phyloP scores from a whole-genome alignment of 2,888 invertebrate species.

The Kuschelorhynchus macadamiae region DNA sequence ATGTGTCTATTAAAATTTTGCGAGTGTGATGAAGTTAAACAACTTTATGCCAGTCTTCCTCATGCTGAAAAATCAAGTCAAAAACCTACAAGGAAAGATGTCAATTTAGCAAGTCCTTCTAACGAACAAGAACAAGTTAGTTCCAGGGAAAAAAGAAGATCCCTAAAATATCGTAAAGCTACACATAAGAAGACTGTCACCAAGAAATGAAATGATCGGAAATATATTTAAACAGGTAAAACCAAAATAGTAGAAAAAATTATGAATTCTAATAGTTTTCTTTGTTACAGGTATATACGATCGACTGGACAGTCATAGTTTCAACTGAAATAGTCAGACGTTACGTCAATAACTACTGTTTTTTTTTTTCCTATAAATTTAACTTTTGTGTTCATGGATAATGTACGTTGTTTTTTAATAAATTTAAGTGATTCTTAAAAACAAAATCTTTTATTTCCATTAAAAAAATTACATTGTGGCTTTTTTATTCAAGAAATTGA shows the following conservation, averaged over 20 bases:
- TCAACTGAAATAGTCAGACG: too few species aligned
- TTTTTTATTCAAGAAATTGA: neutral
- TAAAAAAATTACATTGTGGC: neutral
- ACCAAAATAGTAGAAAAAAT: neutral
- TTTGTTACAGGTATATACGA: neutral
- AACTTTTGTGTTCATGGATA: too few species aligned
- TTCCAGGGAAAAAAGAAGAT: slow-evolving; percentile 10
- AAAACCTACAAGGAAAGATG: too few species aligned
- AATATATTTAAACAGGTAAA: neutral
- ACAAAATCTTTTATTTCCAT: neutral
- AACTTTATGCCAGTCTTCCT: slow-evolving; percentile 13
- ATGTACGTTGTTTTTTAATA: too few species aligned
- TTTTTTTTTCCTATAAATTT: too few species aligned
- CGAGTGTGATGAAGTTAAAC: slow-evolving; percentile 18
- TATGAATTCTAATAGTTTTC: neutral
- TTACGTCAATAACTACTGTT: too few species aligned
- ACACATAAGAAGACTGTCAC: neutral
- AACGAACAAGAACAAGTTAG: neutral
- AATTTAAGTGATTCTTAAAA: too few species aligned
- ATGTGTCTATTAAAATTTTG: slow-evolving; percentile 18
- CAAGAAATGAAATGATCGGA: slow-evolving; percentile 11
- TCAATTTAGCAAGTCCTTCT: neutral
- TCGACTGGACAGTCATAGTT: too few species aligned
- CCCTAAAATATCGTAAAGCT: neutral
- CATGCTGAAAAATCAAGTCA: neutral